These are phyloP conservation scores for Drosophila neonasuta DNA, from an alignment of 2,888 invertebrate species.

Conservation along the genomic window DNA sequence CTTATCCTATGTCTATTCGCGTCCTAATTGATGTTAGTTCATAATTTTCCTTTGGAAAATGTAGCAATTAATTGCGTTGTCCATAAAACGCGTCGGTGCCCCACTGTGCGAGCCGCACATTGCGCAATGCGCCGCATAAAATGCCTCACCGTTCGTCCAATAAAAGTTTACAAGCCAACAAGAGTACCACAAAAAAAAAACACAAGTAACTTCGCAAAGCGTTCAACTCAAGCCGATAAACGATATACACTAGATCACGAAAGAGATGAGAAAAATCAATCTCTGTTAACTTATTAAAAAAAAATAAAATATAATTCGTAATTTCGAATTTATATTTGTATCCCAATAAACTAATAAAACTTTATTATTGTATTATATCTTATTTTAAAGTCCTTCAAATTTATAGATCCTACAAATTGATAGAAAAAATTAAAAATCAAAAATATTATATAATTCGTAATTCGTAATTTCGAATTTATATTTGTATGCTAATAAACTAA, in stretches of 20 bases:
- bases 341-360: too few species aligned
- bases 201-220: slow-evolving; percentile 16
- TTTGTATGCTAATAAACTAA: too few species aligned
- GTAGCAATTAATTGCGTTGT: slow-evolving; percentile 75
- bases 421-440: too few species aligned
- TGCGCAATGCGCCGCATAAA: slow-evolving; percentile 71
- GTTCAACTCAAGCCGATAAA: slow-evolving; percentile 25
- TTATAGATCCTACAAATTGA: too few species aligned
- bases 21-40: slow-evolving; percentile 76
- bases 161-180: slow-evolving; percentile 74
- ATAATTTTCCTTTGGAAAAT: slow-evolving; percentile 76
- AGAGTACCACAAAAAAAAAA: slow-evolving; percentile 31
- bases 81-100: slow-evolving; percentile 74
- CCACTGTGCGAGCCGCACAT: slow-evolving; percentile 75
- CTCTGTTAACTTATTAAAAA: too few species aligned
- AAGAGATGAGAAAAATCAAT: background rate
- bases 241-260: slow-evolving; percentile 23
- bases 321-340: too few species aligned
- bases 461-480: too few species aligned
- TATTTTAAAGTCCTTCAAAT: too few species aligned
- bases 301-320: too few species aligned
- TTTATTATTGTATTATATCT: too few species aligned
- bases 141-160: slow-evolving; percentile 60
- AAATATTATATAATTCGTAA: too few species aligned
- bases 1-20: slow-evolving; percentile 47